Percentiles rank a stretch among this genome's conserved stretches.
phyloP scores from a whole-genome alignment of 92 coral and sea anemone genomes.

The Actinostola sp. region DNA sequence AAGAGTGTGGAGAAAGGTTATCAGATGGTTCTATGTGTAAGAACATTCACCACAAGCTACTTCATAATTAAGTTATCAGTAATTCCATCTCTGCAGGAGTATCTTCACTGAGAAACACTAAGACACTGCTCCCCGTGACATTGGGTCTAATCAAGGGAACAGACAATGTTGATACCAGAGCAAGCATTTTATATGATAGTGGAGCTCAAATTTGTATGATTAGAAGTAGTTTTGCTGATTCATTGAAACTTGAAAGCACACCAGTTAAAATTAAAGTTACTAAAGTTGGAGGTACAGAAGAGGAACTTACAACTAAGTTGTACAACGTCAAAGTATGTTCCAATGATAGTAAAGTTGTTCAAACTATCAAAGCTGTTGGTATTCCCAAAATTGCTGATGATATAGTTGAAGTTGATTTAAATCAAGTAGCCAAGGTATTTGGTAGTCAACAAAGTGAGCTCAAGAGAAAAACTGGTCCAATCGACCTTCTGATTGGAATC shows the following conservation, averaged over 20 bases:
- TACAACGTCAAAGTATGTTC: constrained; percentile 51
- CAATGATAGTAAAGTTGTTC: constrained; percentile 3
- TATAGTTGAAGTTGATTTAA: constrained; percentile 9
- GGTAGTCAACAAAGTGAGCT: constrained; percentile 3
- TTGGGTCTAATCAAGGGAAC: constrained; percentile 18
- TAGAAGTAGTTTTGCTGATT: constrained; percentile 31
- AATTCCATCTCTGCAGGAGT: constrained; percentile 31
- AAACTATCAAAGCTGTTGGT: constrained; percentile 46
- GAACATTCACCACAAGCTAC: neutral
- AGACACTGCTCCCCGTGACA: too few relatives aligned
- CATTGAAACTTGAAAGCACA: constrained; percentile 28
- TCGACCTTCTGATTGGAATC: constrained; percentile 57
- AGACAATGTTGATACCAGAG: neutral
- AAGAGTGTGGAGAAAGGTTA: constrained; percentile 32
- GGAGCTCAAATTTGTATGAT: constrained; percentile 59
- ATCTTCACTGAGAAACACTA: constrained; percentile 1
- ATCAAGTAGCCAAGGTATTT: constrained; percentile 14
- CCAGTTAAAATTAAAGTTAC: constrained; percentile 31
- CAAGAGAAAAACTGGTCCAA: constrained; percentile 46
- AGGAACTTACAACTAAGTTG: constrained; percentile 34
- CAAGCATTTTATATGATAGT: constrained; percentile 34
- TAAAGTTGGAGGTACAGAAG: constrained; percentile 41
- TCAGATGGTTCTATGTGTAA: constrained; percentile 20
- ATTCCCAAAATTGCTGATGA: constrained; percentile 41
- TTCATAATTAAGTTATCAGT: neutral